Base-by-base conservation (phyloP, 2,797 vertebrate species). In the Coluber constrictor region DNA sequence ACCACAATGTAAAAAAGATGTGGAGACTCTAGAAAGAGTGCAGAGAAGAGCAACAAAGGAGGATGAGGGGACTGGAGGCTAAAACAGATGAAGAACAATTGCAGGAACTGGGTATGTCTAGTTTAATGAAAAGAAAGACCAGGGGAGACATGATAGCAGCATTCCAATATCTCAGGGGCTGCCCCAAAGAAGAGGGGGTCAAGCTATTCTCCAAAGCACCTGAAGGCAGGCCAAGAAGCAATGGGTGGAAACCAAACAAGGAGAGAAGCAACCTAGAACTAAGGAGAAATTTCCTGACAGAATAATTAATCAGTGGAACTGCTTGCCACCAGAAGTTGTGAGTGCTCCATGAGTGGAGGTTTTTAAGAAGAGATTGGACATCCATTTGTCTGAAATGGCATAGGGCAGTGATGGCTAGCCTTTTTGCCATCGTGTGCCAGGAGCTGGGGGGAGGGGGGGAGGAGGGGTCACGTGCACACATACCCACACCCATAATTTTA, bases 151-250 rank as follows among this genome's bases (percentile, higher is more conserved):
- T 1, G n/a, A 37, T 18, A 32, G 13, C 5, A 32, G 2, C 0
- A 0, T 70, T 70, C 6, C 66, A 18, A 3, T 32, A 70, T 70
- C 5, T 70, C 5, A 70, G n/a, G 66, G 63, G 15, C 0, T 70
- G 6, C 66, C n/a, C 0, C 15, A 70, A 32, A 70, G 66, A 32
- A 8, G n/a, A 70, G 66, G n/a, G 5, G 0, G 13, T 32, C 66
- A 66, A n/a, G 0, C 29, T n/a, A 6, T 16, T 7, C 5, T 66
- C 63, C 63, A n/a, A 66, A 16, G 29, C 29, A 6, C 0, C 29
- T 0, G 13, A 15, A 0, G 55, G 13, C 3, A 16, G 13, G 13
- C 11, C 0, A 54, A 54, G 0, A 15, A 56, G 13, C 13, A 56
- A 56, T 15, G 4, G 13, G 0, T 56, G 4, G 55, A 56, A 56